Evolutionary conservation across 1,140 invertebrate species (phyloP), one percentile per base, ranked within the genome.

Genomic region (Drosophila kepulauana): DNA sequence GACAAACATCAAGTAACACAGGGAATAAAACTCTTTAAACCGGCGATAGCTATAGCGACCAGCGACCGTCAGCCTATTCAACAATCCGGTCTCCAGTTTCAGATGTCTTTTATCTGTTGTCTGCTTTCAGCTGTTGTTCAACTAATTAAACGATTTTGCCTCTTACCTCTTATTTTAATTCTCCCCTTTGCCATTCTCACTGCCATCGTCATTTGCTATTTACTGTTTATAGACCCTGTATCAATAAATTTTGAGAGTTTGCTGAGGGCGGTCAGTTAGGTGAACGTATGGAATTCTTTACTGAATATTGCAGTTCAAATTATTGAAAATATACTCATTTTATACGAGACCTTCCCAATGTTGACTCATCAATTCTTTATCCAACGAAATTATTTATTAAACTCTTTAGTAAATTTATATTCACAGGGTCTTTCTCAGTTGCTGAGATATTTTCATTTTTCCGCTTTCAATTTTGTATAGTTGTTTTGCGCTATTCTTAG

Each of bases 71-170:
- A 56, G 38, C 13, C 59, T 38, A 43, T 43, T 41, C 46, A 43
- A 20, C 41, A 43, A 57, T 46, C 56, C 15, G 46, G 15, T 58
- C 43, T 52, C 25, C n/a, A 30, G 48, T 48, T 51, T 51, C 48
- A 35, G 10, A 38, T 11, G 35, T 38, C 48, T 25, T 20, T 46
- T 8, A 1, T 30, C 8, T 38, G 43, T 49, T 66, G 62, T 57
- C 15, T 70, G 48, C 25, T 56, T 69, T 52, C 46, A 33, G 51
- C 57, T 64, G 38, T 58, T 75, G 51, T 70, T 41, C 7, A 65
- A 70, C 75, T 82, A 82, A 82, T 82, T 78, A 78, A 71, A 75
- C 35, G 64, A 70, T 76, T 77, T 72, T 49, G 15, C 20, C 41
- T 51, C 49, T 52, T 66, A 7, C 45, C 13, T n/a, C 10, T 56